These are phyloP conservation scores for Stegastes partitus DNA, from an alignment of 2,113 vertebrate genomes.

Conservation along the genomic window DNA sequence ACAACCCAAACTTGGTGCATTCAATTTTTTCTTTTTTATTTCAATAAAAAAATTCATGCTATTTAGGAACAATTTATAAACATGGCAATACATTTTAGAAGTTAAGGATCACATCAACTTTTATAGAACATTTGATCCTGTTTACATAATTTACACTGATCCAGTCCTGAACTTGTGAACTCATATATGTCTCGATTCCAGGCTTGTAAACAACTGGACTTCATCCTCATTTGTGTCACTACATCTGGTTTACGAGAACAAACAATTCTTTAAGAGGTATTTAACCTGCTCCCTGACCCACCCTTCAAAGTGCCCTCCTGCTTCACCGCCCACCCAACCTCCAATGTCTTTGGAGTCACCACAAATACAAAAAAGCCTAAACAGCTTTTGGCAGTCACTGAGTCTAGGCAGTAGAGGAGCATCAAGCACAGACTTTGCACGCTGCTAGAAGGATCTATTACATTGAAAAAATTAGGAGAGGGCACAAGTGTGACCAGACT, in stretches of 20 bases:
- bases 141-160: background rate
- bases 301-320: conserved; percentile 24
- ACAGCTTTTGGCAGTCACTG: conserved; percentile 75
- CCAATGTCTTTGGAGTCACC: conserved; percentile 68
- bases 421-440: conserved; percentile 59
- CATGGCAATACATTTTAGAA: background rate
- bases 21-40: background rate
- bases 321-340: conserved; percentile 65
- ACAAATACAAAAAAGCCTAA: conserved; percentile 74
- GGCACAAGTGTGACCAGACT: conserved; percentile 73
- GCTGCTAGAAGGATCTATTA: conserved; percentile 82
- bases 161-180: background rate
- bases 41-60: background rate
- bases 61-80: too few species aligned
- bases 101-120: background rate
- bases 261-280: conserved; percentile 25
- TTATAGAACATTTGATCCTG: background rate
- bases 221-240: conserved; percentile 5
- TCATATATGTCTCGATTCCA: background rate
- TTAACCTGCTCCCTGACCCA: conserved; percentile 61
- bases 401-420: conserved; percentile 66
- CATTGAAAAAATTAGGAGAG: conserved; percentile 73
- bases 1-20: background rate
- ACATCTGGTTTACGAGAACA: conserved; percentile 23
- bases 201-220: background rate